Conservation (phyloP, 2,113 vertebrate species). For the Pterophyllum scalare region DNA sequence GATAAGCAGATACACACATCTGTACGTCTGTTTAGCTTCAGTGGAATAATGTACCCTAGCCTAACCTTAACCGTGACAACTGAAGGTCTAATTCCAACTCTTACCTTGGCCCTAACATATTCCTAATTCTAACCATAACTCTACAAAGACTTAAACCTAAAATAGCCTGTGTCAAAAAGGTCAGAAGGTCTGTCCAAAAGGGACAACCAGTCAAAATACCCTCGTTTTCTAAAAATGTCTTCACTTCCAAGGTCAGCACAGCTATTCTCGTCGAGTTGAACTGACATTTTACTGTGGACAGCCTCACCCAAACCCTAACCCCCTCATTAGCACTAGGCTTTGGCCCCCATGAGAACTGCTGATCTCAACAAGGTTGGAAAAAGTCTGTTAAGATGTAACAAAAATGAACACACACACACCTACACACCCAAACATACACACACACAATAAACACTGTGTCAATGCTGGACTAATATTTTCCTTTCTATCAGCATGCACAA, state of each 20-base stretch:
- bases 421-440: background rate
- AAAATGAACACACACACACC: background rate
- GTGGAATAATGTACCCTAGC: background rate
- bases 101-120: background rate
- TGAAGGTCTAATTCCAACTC: background rate
- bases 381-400: background rate
- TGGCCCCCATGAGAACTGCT: conserved; percentile 11
- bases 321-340: conserved; percentile 10
- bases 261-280: background rate
- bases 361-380: background rate
- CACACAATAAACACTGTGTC: conserved; percentile 46
- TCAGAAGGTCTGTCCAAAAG: background rate
- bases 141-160: background rate
- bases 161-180: background rate
- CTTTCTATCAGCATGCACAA: conserved; percentile 56
- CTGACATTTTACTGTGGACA: background rate
- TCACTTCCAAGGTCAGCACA: background rate
- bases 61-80: background rate
- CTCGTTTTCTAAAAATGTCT: background rate
- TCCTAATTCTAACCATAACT: background rate
- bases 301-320: conserved; percentile 9
- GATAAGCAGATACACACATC: background rate
- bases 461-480: conserved; percentile 61
- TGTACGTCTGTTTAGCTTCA: background rate
- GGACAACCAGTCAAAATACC: background rate